Percentiles rank a stretch among this genome's conserved stretches.
Conservation (phyloP, 2,113 vertebrate species). For the Ceyx cyanopectus region DNA sequence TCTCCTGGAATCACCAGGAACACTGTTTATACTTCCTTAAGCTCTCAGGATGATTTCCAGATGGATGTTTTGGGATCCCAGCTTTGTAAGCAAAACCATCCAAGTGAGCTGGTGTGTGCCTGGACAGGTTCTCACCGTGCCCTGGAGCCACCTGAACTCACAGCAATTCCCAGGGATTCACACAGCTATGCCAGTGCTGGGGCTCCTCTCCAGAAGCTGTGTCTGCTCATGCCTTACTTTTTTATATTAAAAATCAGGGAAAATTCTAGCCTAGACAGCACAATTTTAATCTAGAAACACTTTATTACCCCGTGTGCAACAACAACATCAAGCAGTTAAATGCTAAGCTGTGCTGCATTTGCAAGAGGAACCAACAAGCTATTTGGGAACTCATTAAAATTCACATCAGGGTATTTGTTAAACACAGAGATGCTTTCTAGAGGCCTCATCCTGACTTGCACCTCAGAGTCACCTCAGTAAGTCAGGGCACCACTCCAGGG, state of each 20-base stretch:
- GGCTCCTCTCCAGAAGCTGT: neutral
- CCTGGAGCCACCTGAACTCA: conserved; percentile 24
- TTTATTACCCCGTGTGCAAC: neutral
- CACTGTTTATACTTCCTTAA: conserved; percentile 12
- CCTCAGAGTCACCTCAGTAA: neutral
- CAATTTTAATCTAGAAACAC: neutral
- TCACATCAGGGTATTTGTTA: neutral
- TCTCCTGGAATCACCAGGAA: conserved; percentile 17
- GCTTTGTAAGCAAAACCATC: conserved; percentile 36
- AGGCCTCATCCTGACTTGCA: neutral
- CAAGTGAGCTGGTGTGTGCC: conserved; percentile 34
- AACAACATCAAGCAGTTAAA: neutral
- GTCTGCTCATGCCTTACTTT: neutral
- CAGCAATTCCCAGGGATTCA: neutral
- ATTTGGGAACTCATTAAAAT: neutral
- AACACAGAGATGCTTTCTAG: neutral
- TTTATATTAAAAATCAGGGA: neutral
- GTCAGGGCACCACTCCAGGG: neutral
- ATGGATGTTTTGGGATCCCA: conserved; percentile 40
- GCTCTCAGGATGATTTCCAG: conserved; percentile 39
- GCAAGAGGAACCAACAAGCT: neutral
- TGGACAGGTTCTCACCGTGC: conserved; percentile 18
- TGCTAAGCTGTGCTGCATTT: neutral
- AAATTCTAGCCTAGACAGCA: neutral
- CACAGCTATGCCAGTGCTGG: neutral